These are phyloP conservation scores for Aphis gossypii DNA, from an alignment of 1,140 invertebrate species.

Conservation along the genomic window DNA sequence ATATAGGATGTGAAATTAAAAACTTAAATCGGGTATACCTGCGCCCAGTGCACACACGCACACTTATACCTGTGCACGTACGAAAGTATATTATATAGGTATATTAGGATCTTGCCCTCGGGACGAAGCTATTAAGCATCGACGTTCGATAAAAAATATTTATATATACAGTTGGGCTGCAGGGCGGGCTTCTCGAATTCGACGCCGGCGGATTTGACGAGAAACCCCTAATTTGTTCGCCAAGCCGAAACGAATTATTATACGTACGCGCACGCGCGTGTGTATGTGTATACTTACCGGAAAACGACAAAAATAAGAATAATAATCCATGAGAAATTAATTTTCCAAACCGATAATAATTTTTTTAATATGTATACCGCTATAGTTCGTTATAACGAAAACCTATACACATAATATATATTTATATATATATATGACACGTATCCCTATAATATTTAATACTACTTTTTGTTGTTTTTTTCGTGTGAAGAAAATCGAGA, in stretches of 20 bases:
- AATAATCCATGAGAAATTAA: neutral
- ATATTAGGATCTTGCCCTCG: neutral
- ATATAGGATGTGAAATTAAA: slow-evolving; percentile 38
- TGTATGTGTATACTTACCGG: neutral
- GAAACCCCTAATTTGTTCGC: slow-evolving; percentile 48
- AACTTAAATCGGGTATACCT: neutral
- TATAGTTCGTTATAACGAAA: neutral
- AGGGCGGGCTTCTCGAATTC: slow-evolving; percentile 7
- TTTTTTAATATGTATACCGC: neutral
- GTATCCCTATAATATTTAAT: neutral
- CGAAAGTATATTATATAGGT: neutral
- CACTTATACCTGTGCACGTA: neutral
- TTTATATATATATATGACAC: neutral
- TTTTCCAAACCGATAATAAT: neutral
- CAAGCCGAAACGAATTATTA: neutral
- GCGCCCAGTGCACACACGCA: neutral
- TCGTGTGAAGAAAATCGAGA: neutral
- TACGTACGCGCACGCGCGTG: neutral
- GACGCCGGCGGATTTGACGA: slow-evolving; percentile 14
- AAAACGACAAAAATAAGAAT: slow-evolving; percentile 6
- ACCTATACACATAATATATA: neutral
- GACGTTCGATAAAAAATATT: neutral
- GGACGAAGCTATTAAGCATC: neutral
- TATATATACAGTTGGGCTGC: neutral
- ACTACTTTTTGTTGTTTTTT: neutral